These are phyloP conservation scores for Alentia gelatinosa DNA, from an alignment of 2,888 invertebrate genomes.

Conservation along the genomic window DNA sequence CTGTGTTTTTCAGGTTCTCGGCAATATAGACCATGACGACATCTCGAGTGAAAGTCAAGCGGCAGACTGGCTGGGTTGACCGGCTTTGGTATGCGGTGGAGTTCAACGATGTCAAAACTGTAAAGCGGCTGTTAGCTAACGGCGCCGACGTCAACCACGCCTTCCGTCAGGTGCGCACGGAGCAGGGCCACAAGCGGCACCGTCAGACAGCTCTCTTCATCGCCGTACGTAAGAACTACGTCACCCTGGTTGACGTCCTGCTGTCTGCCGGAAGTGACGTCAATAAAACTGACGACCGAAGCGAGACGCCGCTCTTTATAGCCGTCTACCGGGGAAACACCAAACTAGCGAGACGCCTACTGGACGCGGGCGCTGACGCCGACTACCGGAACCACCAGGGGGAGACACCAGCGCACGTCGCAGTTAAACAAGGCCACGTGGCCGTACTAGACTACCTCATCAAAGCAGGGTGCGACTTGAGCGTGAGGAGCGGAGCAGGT, in stretches of 20 bases:
- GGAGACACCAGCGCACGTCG: background rate
- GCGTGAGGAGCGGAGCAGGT: background rate
- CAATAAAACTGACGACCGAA: background rate
- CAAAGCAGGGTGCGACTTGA: background rate
- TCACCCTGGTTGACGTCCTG: background rate
- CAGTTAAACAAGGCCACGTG: background rate
- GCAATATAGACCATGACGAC: background rate
- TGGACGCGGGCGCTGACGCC: conserved; percentile 5
- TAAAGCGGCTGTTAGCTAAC: background rate
- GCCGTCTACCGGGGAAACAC: background rate
- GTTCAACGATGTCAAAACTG: no score
- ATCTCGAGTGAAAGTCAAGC: background rate
- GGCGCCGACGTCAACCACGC: conserved; percentile 46
- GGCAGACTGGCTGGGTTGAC: background rate
- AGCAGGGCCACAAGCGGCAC: background rate
- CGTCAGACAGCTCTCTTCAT: background rate
- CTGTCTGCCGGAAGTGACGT: background rate
- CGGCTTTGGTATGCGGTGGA: conserved; percentile 32
- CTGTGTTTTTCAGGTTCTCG: background rate
- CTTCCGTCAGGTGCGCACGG: background rate
- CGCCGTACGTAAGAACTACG: background rate
- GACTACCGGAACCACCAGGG: background rate
- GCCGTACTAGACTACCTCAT: conserved; percentile 34
- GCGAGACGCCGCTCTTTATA: background rate
- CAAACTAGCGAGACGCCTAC: background rate